A percentile compares a stretch with the other conserved stretches of the same genome.
These are phyloP conservation scores for Linepithema humile DNA, from an alignment of 1,140 invertebrate genomes.

Conservation along the genomic window DNA sequence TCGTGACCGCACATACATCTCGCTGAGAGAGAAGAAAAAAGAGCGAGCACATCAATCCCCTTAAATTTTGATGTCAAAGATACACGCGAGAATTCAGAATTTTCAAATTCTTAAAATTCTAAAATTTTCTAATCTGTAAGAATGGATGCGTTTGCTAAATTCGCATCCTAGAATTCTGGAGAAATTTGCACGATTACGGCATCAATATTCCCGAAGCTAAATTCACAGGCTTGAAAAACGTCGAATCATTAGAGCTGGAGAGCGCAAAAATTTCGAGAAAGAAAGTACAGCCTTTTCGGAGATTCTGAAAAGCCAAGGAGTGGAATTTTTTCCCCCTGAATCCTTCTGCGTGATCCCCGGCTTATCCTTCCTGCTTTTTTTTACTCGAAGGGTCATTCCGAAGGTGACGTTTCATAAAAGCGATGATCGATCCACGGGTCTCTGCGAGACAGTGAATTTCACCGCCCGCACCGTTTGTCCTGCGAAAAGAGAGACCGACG, in stretches of 20 bases:
- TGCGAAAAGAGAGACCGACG: not conserved
- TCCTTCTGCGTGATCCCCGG: not conserved
- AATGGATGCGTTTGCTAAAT: not conserved
- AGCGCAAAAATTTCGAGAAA: not conserved
- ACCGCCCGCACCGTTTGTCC: not conserved
- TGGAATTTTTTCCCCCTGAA: not conserved
- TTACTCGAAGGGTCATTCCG: not conserved
- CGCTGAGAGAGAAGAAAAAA: too few species aligned
- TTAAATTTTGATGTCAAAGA: too few species aligned
- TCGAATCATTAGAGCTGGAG: not conserved
- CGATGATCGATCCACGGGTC: constrained; percentile 2
- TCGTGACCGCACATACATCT: too few species aligned
- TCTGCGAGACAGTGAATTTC: not conserved
- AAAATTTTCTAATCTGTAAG: not conserved
- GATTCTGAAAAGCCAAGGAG: not conserved
- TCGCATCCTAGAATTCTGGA: not conserved
- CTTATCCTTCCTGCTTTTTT: not conserved
- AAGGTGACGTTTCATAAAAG: constrained; percentile 11
- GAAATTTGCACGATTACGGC: not conserved
- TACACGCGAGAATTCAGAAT: not conserved
- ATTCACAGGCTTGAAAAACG: not conserved
- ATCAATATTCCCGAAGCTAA: constrained; percentile 3
- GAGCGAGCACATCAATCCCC: too few species aligned
- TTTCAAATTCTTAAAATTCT: not conserved
- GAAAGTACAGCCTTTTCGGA: not conserved